Evolutionary conservation across 2,888 invertebrate genomes (phyloP), one percentile per base, ranked within the genome.

Genomic region (Himalopsyche anomala): DNA sequence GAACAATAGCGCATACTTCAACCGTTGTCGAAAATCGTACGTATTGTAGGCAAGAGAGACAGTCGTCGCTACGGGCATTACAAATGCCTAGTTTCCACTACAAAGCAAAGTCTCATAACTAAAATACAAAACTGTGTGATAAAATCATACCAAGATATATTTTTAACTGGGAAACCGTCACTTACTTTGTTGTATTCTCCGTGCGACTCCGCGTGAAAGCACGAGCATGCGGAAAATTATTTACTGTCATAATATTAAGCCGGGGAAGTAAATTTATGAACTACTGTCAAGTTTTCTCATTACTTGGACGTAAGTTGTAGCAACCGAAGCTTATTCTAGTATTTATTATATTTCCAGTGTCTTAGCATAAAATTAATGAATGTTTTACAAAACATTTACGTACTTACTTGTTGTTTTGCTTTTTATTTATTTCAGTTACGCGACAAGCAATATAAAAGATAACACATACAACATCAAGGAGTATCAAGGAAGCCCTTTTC

Each of bases 11-110:
- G 51, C 3, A 51, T 51, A 51, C 12, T 51, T 11, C 4, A 12
- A 51, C 51, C 15, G 51, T 15, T 51, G 4, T 2, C 15, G 15
- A 51, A 51, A 12, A 15, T 15, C 3, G 4, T 51, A 5, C 12
- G 51, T 51, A 51, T 12, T 74, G 38, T 74, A 38, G 9, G 12
- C 5, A 15, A 74, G 8, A 28, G 38, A 74, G 74, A 74, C 74
- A 38, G 36, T 74, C 74, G 74, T 38, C 74, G 74, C 74, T 36
- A 74, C 9, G 12, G 74, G 38, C 74, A 74, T 74, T 38, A 74
- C 38, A 74, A 38, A 74, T 74, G 38, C 74, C 74, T 74, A 38
- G 38, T 12, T 74, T 74, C 74, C 74, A 74, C 15, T 38, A 74
- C 19, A 62, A 11, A 19, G 19, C 74, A 74, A 5, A 15, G 74